These are phyloP conservation scores for Schlechtendalia chinensis DNA, from an alignment of 1,140 invertebrate species.

Conservation along the genomic window DNA sequence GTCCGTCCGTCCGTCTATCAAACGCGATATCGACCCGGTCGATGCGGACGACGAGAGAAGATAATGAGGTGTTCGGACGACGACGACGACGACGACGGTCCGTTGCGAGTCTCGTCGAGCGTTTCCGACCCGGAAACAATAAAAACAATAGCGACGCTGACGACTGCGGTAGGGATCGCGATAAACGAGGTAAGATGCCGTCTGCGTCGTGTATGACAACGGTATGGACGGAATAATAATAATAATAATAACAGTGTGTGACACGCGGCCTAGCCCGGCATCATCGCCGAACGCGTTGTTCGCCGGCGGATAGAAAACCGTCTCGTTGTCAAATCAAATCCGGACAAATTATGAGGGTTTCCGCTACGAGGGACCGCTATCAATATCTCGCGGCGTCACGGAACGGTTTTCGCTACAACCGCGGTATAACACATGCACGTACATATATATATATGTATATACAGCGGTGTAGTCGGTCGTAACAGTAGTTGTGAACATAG, in stretches of 20 bases:
- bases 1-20: too few species aligned
- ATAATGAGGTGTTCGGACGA: too few species aligned
- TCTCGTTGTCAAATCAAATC: constrained; percentile 8
- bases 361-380: neutral
- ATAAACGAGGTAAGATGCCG: neutral
- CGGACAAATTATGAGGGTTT: constrained; percentile 32
- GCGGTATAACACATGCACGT: neutral
- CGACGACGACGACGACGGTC: too few species aligned
- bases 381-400: neutral
- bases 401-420: neutral
- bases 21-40: too few species aligned
- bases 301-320: neutral
- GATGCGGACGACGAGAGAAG: too few species aligned
- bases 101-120: too few species aligned
- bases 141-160: too few species aligned
- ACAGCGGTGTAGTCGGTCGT: neutral
- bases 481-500: neutral
- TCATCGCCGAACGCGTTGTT: neutral
- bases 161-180: neutral
- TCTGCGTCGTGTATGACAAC: neutral
- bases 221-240: neutral
- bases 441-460: neutral
- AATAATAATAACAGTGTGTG: neutral
- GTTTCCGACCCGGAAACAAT: too few species aligned
- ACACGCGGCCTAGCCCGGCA: neutral